A percentile compares a stretch with the other conserved stretches of the same genome.
These are phyloP conservation scores for Rattus norvegicus DNA, from an alignment of 2,113 vertebrate species.

Conservation along the genomic window GRCr8 NC_086020.1:141688501-141689000, in stretches of 20 bases:
- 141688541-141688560: not conserved
- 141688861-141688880: too few species aligned
- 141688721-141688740: too few species aligned
- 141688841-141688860: too few species aligned
- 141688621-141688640: not conserved
- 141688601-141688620: too few species aligned
- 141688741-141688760: not conserved
- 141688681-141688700: not conserved
- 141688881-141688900: not conserved
- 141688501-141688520: not conserved
- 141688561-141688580: not conserved
- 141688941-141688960: not conserved
- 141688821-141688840: too few species aligned
- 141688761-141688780: not conserved
- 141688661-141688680: not conserved
- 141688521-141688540: not conserved
- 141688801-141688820: not conserved
- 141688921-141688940: not conserved
- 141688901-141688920: constrained; percentile 8
- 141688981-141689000: not conserved
- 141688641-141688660: not conserved
- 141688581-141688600: not conserved
- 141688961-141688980: not conserved
- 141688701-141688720: not conserved
- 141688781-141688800: too few species aligned